Evolutionary conservation across 64 coral and sea anemone species (phyloP).

Genomic region (Platygyra sinensis): DNA sequence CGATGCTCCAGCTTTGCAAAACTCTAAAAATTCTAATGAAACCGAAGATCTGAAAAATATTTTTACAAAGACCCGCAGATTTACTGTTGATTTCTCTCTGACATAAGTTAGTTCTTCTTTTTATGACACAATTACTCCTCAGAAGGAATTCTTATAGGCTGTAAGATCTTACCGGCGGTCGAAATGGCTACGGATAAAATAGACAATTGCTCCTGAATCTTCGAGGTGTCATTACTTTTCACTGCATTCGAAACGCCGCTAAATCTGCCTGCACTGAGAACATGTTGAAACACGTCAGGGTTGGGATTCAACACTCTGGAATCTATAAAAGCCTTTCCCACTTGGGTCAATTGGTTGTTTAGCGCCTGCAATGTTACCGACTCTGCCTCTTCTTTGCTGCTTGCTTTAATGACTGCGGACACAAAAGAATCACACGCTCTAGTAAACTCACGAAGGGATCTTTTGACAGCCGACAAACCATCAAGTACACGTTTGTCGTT

Average conservation of each 20-base stretch:
- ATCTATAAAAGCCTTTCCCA: slow-evolving; percentile 52
- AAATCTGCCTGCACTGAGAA: neutral
- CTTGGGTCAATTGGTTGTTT: slow-evolving; percentile 49
- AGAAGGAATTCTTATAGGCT: neutral
- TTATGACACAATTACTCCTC: neutral
- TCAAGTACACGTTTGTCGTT: neutral
- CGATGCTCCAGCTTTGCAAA: too few species aligned
- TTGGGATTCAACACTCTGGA: neutral
- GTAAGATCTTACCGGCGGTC: slow-evolving; percentile 13
- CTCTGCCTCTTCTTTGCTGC: neutral
- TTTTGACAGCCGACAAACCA: neutral
- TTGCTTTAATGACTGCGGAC: neutral
- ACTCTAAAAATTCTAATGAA: too few species aligned
- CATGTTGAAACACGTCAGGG: neutral
- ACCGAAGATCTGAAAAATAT: too few species aligned
- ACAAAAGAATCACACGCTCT: slow-evolving; percentile 17
- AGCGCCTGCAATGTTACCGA: slow-evolving; percentile 23
- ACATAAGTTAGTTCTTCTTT: neutral
- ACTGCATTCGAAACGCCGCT: neutral
- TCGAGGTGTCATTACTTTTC: neutral
- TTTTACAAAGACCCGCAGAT: too few species aligned
- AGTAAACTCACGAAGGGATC: slow-evolving; percentile 1
- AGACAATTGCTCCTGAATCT: slow-evolving; percentile 24
- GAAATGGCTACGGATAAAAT: slow-evolving; percentile 12
- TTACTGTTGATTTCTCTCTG: too few species aligned